Evolutionary conservation across 2,113 vertebrate genomes (phyloP), one percentile per base, ranked within the genome.

Genomic region (Notiomystis cincta): DNA sequence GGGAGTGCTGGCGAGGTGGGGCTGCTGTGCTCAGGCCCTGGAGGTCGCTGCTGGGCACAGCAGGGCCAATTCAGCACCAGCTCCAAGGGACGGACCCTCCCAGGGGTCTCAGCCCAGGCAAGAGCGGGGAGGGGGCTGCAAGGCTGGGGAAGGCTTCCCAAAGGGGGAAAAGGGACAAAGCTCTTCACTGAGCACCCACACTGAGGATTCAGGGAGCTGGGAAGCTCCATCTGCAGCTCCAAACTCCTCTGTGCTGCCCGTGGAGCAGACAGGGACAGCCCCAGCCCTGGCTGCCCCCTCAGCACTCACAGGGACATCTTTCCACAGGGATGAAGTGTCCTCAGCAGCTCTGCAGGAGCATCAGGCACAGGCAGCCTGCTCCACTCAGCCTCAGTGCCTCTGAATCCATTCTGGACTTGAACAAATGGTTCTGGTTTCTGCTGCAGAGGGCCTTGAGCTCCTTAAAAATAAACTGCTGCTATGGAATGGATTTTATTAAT

Each of bases 1-100:
- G 30, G 53, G 30, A 14, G 53, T 2, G 9, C 8, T n/a, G n/a
- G n/a, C n/a, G n/a, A n/a, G n/a, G n/a, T 22, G 40, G 8, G 51
- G 9, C 17, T 37, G 54, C 14, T 33, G 7, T 38, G 20, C 38
- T 33, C 6, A 5, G 73, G 64, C 51, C 30, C 7, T 45, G 5
- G 18, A 47, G 61, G 45, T 8, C 0, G 6, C 35, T 24, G 38
- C 45, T 56, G 71, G 27, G 25, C 6, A 1, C 10, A 15, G 47
- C 3, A 4, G 42, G 60, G 27, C 54, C 51, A 57, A 20, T 10
- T 7, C 1, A 3, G 8, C 24, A 14, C 0, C 1, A 2, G 8
- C 23, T 13, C 12, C 0, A 7, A 9, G 28, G 51, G 42, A 21
- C 53, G 27, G 27, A 28, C 30, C 66, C n/a, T 13, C 8, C 19